These are phyloP conservation scores for Wasmannia auropunctata DNA, from an alignment of 1,140 invertebrate genomes.

Conservation along the genomic window DNA sequence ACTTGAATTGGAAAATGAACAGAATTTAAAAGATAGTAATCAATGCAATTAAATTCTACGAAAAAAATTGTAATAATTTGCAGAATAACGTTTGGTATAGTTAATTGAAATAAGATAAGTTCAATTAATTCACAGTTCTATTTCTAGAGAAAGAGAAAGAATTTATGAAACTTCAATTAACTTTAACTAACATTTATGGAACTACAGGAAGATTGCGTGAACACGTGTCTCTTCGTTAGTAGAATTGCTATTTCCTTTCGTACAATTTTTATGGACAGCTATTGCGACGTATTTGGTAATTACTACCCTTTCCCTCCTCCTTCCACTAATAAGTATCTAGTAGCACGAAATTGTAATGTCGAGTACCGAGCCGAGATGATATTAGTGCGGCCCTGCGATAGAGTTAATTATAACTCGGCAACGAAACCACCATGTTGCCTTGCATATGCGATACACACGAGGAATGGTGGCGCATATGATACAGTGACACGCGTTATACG, in stretches of 20 bases:
- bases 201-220: not conserved
- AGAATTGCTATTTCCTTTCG: not conserved
- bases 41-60: not conserved
- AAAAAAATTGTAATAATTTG: not conserved
- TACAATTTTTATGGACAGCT: not conserved
- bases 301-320: not conserved
- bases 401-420: slow-evolving; percentile 79
- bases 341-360: not conserved
- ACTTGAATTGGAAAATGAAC: not conserved
- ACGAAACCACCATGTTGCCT: slow-evolving; percentile 74
- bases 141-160: not conserved
- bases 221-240: not conserved
- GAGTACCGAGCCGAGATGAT: slow-evolving; percentile 56
- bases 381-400: slow-evolving; percentile 68
- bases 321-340: not conserved
- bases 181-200: not conserved
- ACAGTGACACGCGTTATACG: slow-evolving; percentile 30
- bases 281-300: not conserved
- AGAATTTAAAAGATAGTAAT: not conserved
- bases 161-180: not conserved
- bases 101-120: not conserved
- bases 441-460: slow-evolving; percentile 66
- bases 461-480: slow-evolving; percentile 32
- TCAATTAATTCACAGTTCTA: not conserved
- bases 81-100: not conserved